These are phyloP conservation scores for Columba livia DNA, from an alignment of 2,113 vertebrate genomes.

Conservation along the genomic window DNA sequence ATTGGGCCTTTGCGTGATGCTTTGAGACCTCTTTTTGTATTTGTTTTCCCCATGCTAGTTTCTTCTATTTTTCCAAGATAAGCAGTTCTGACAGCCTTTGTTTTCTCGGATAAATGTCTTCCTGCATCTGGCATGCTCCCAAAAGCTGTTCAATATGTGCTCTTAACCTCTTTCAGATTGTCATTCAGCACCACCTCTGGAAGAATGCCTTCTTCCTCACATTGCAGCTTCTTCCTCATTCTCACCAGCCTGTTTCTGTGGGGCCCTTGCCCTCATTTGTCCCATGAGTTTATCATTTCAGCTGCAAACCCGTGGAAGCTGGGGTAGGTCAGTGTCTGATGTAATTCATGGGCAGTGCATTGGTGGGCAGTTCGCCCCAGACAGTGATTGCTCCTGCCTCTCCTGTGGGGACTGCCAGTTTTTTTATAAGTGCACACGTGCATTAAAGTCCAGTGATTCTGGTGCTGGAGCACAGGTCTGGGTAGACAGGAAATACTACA, in stretches of 20 bases:
- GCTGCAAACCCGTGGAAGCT: neutral
- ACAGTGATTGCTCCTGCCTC: neutral
- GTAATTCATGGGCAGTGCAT: accelerated
- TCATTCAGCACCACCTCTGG: neutral
- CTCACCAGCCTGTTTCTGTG: neutral
- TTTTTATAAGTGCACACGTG: neutral
- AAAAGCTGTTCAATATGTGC: neutral
- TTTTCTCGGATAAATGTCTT: neutral
- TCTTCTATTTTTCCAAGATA: neutral
- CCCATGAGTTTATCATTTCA: neutral
- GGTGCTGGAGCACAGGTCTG: neutral
- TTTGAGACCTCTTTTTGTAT: neutral
- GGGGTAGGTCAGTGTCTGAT: neutral
- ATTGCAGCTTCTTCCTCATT: neutral
- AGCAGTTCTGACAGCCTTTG: neutral
- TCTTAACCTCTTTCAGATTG: neutral
- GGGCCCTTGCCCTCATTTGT: neutral
- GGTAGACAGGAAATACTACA: neutral
- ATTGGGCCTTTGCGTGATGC: neutral
- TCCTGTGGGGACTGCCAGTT: neutral
- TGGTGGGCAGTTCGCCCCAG: neutral
- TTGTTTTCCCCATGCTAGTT: neutral
- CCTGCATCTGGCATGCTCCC: neutral
- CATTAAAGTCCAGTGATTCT: neutral
- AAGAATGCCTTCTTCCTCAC: neutral